Conservation (phyloP, 2,797 vertebrate genomes). For the Remorina albescens region DNA sequence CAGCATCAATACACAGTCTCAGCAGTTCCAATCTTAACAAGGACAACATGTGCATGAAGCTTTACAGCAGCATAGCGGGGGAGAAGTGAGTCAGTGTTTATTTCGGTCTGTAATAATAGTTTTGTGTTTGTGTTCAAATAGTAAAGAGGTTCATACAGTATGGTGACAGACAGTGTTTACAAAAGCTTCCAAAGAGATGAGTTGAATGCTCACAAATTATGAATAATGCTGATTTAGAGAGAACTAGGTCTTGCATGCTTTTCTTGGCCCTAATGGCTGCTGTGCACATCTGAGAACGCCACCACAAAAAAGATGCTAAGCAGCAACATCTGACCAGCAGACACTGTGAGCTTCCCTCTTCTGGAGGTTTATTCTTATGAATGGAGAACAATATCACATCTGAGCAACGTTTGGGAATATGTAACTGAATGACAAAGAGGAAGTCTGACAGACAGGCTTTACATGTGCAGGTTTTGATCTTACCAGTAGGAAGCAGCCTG, state of each 20-base stretch:
- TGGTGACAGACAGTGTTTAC: neutral
- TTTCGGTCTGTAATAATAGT: constrained; percentile 32
- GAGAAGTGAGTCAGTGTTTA: constrained; percentile 39
- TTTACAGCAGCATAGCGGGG: constrained; percentile 21
- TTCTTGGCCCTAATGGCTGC: constrained; percentile 27
- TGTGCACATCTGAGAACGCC: constrained; percentile 39
- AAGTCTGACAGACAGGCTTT: constrained; percentile 61
- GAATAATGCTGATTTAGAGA: constrained; percentile 6
- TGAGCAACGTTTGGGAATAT: constrained; percentile 45
- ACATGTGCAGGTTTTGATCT: constrained; percentile 35
- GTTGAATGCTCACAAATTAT: neutral
- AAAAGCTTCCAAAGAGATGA: constrained; percentile 10
- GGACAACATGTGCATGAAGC: constrained; percentile 44
- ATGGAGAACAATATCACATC: constrained; percentile 56
- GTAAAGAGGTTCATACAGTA: neutral
- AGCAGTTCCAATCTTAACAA: constrained; percentile 43
- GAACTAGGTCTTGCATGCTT: neutral
- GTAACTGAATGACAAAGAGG: constrained; percentile 56
- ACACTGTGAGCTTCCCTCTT: constrained; percentile 37
- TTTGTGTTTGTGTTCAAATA: constrained; percentile 20
- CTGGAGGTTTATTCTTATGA: constrained; percentile 60
- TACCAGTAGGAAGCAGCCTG: constrained; percentile 44
- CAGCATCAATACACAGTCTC: constrained; percentile 23
- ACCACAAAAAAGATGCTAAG: constrained; percentile 39
- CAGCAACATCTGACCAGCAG: constrained; percentile 74